Percentiles rank a stretch among this genome's conserved stretches.
Evolutionary conservation across 2,797 vertebrate species (phyloP).

Genomic region (Mormyrus proboscirostris): DNA sequence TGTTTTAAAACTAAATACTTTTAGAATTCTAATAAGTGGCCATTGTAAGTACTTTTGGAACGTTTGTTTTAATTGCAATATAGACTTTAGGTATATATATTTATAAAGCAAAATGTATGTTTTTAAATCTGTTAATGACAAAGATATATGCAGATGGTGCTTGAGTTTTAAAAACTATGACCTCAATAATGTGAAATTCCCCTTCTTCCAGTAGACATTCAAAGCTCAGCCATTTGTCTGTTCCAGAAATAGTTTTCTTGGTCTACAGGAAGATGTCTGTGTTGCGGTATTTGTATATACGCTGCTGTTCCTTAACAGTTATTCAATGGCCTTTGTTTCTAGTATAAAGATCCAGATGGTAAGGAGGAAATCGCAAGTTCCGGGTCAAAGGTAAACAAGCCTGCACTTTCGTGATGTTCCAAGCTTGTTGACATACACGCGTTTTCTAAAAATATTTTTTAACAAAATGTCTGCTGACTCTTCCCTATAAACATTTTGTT

Average conservation of each 20-base stretch:
- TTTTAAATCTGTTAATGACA: background rate
- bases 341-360: slow-evolving; percentile 77
- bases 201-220: background rate
- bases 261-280: slow-evolving; percentile 42
- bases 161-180: background rate
- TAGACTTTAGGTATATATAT: background rate
- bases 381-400: slow-evolving; percentile 72
- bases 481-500: background rate
- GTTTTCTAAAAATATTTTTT: background rate
- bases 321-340: slow-evolving; percentile 46
- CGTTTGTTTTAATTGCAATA: background rate
- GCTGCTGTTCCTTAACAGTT: slow-evolving; percentile 45
- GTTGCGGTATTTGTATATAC: slow-evolving; percentile 29
- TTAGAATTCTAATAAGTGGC: background rate
- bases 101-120: background rate
- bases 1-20: background rate
- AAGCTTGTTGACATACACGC: background rate
- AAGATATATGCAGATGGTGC: background rate
- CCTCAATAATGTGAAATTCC: background rate
- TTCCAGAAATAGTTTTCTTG: slow-evolving; percentile 35
- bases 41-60: background rate
- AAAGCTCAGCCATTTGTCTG: slow-evolving; percentile 12
- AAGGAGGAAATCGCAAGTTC: slow-evolving; percentile 64
- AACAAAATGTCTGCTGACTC: background rate
- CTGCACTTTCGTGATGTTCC: slow-evolving; percentile 15